Conservation (phyloP, 2,888 invertebrate species). For the Rhorus exstirpatorius region DNA sequence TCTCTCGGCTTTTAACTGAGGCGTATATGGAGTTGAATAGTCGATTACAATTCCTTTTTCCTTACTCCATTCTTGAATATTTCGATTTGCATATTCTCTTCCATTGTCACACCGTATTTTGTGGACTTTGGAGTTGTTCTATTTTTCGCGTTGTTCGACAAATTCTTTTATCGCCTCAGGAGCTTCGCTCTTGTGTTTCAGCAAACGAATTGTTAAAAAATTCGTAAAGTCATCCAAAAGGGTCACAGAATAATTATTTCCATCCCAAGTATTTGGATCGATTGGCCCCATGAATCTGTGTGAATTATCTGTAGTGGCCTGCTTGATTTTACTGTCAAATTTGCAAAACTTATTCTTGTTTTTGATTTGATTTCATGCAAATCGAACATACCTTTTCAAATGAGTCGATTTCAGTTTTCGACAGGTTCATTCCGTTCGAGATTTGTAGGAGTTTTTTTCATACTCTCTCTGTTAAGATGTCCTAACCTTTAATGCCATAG, state of each 20-base stretch:
- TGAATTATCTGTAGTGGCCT: slow-evolving; percentile 61
- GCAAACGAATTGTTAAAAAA: slow-evolving; percentile 52
- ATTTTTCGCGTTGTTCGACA: slow-evolving; percentile 29
- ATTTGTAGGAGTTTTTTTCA: slow-evolving; percentile 45
- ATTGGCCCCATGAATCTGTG: slow-evolving; percentile 69
- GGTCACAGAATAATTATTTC: slow-evolving; percentile 56
- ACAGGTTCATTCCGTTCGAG: neutral
- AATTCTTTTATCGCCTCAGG: slow-evolving; percentile 38
- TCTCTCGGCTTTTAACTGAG: slow-evolving; percentile 73
- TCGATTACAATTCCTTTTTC: slow-evolving; percentile 63
- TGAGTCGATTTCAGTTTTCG: slow-evolving; percentile 14
- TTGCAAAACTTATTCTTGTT: slow-evolving; percentile 21
- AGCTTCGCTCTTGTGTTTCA: slow-evolving; percentile 51
- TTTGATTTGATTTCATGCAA: slow-evolving; percentile 36
- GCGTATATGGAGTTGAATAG: slow-evolving; percentile 64
- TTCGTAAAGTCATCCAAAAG: slow-evolving; percentile 63
- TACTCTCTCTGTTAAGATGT: slow-evolving; percentile 52
- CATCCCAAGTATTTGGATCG: slow-evolving; percentile 53
- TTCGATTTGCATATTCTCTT: slow-evolving; percentile 61
- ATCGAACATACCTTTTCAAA: slow-evolving; percentile 14
- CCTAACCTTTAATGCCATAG: slow-evolving; percentile 67
- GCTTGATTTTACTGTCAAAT: slow-evolving; percentile 19
- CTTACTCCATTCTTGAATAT: slow-evolving; percentile 34
- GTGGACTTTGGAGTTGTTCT: slow-evolving; percentile 37
- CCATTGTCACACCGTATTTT: slow-evolving; percentile 67